phyloP scores from a whole-genome alignment of 2,888 invertebrate genomes.

The Rotaria sp. region DNA sequence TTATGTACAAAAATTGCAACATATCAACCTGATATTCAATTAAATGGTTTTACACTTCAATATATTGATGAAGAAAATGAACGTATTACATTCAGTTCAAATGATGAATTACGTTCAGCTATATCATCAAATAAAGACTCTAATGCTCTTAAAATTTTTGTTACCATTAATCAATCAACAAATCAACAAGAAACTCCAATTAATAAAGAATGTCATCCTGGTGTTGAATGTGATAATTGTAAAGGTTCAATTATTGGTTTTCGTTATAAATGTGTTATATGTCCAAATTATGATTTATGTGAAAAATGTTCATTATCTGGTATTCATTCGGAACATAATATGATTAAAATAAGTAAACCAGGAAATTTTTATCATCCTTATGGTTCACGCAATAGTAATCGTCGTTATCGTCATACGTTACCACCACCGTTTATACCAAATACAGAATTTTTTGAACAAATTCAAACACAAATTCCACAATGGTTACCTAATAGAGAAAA shows the following conservation, averaged over 20 bases:
- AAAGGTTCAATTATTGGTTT: neutral
- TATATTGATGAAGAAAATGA: conserved; percentile 24
- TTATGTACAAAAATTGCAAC: neutral
- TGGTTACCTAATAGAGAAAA: neutral
- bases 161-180: neutral
- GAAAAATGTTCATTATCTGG: neutral
- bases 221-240: neutral
- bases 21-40: neutral
- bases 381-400: neutral
- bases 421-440: neutral
- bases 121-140: neutral
- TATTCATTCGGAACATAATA: conserved; percentile 19
- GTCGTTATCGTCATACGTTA: neutral
- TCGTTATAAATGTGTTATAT: neutral
- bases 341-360: conserved; percentile 11
- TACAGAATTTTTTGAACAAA: neutral
- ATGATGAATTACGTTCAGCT: conserved; percentile 17
- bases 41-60: conserved; percentile 5
- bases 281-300: conserved; percentile 1
- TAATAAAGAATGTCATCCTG: neutral
- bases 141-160: neutral
- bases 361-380: neutral
- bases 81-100: conserved; percentile 23
- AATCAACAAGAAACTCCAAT: neutral
- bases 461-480: conserved; percentile 28